Conservation (phyloP, 2,888 invertebrate species). For the Amblyjoppa fuscipennis region DNA sequence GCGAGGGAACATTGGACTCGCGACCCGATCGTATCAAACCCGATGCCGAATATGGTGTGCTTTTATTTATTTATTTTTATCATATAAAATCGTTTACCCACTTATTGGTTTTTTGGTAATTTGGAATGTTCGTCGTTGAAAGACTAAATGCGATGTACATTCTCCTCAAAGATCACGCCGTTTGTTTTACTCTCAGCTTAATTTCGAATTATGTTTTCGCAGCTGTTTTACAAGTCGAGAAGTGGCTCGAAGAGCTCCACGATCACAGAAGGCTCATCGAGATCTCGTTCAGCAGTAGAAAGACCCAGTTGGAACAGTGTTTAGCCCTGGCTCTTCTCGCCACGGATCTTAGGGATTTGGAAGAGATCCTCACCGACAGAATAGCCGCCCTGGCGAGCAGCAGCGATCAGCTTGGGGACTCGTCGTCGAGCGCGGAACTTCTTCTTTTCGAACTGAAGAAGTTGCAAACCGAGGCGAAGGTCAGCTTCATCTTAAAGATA, state of each 20-base stretch:
- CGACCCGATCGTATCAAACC: constrained; percentile 88
- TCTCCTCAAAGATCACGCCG: not conserved
- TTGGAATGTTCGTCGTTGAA: too few species aligned
- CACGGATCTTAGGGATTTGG: constrained; percentile 89
- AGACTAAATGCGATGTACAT: not conserved
- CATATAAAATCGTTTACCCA: not conserved
- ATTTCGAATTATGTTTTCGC: constrained; percentile 70
- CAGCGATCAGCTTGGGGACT: constrained; percentile 90
- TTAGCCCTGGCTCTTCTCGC: constrained; percentile 91
- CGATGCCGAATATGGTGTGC: constrained; percentile 85
- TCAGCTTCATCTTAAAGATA: constrained; percentile 75
- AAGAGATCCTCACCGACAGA: constrained; percentile 87
- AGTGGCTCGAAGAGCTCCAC: constrained; percentile 91
- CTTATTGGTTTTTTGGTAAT: too few species aligned
- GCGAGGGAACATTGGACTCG: constrained; percentile 91
- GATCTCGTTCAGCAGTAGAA: constrained; percentile 89
- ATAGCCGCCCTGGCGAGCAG: constrained; percentile 86
- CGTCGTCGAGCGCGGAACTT: constrained; percentile 89
- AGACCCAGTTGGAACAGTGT: constrained; percentile 92
- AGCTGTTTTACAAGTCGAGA: constrained; percentile 90
- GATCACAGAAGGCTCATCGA: constrained; percentile 91
- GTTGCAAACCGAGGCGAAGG: constrained; percentile 90
- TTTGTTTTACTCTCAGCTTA: not conserved
- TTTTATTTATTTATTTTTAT: not conserved
- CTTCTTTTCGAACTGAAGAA: constrained; percentile 90